Percentiles rank a stretch among this genome's conserved stretches.
phyloP scores from a whole-genome alignment of 1,140 invertebrate species.

The Zaprionus kolodkinae region DNA sequence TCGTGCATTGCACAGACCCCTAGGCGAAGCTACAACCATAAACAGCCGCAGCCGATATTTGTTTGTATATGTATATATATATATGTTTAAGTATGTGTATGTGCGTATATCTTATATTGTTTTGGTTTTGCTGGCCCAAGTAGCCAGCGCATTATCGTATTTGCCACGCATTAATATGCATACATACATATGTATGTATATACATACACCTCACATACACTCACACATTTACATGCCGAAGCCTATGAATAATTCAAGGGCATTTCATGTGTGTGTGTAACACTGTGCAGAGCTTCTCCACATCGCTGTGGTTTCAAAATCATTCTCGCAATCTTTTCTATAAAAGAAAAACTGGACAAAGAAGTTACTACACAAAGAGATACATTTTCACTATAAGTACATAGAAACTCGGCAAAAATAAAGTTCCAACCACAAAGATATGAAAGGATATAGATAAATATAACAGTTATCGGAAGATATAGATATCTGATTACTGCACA shows the following conservation, averaged over 20 bases:
- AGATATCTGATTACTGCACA: too few species aligned
- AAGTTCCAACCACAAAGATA: not conserved
- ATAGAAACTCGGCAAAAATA: not conserved
- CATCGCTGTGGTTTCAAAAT: conserved; percentile 23
- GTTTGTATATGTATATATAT: not conserved
- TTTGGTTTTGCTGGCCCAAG: conserved; percentile 24
- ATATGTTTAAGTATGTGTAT: not conserved
- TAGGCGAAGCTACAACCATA: conserved; percentile 31
- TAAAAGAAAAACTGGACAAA: not conserved
- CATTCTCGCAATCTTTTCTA: conserved; percentile 28
- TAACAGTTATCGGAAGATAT: too few species aligned
- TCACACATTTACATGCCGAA: conserved; percentile 17
- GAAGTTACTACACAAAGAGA: not conserved
- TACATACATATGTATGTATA: too few species aligned
- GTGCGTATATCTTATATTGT: conserved; percentile 27
- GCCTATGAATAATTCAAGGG: conserved; percentile 59
- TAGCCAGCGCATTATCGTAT: conserved; percentile 31
- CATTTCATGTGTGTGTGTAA: conserved; percentile 29
- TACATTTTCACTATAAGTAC: not conserved
- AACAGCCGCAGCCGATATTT: not conserved
- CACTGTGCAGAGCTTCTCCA: conserved; percentile 2
- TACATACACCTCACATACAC: conserved; percentile 1
- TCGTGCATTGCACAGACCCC: conserved; percentile 55
- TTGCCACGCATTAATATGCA: conserved; percentile 10
- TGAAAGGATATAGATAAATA: not conserved